These are phyloP conservation scores for Columba livia DNA, from an alignment of 2,113 vertebrate species.

Conservation along the genomic window DNA sequence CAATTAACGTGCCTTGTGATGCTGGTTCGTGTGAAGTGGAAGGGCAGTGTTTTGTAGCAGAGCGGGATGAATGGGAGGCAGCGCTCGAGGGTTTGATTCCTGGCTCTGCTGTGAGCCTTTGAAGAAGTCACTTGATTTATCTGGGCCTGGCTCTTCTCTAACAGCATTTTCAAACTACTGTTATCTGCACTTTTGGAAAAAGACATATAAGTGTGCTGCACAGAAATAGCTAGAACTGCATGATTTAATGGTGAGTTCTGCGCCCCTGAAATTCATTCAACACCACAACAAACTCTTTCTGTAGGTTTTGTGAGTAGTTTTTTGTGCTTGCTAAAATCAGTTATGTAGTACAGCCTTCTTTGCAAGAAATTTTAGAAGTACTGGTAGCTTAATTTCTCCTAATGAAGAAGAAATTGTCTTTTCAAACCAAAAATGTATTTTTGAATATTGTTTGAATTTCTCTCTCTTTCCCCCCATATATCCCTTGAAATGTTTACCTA, in stretches of 20 bases:
- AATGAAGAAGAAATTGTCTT: background rate
- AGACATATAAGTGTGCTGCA: background rate
- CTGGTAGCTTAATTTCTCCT: background rate
- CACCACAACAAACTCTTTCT: background rate
- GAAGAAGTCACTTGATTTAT: slow-evolving; percentile 48
- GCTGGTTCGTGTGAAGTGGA: background rate
- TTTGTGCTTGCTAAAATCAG: background rate
- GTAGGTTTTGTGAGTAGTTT: background rate
- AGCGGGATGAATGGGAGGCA: slow-evolving; percentile 35
- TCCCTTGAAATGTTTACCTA: background rate
- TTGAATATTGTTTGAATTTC: background rate
- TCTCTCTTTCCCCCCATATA: background rate
- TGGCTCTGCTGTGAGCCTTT: slow-evolving; percentile 35
- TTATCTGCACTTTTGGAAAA: background rate
- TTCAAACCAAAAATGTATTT: background rate
- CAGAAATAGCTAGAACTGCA: background rate
- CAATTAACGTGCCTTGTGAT: slow-evolving; percentile 42
- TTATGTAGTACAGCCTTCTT: background rate
- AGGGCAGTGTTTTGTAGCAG: slow-evolving; percentile 12
- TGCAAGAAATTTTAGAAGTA: background rate
- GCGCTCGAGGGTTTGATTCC: background rate
- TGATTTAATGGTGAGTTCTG: background rate
- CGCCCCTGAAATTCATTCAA: background rate
- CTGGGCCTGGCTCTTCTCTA: slow-evolving; percentile 12
- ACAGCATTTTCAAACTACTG: background rate